Base-by-base conservation (phyloP, 2,797 vertebrate species). In the Loriculus beryllinus region DNA sequence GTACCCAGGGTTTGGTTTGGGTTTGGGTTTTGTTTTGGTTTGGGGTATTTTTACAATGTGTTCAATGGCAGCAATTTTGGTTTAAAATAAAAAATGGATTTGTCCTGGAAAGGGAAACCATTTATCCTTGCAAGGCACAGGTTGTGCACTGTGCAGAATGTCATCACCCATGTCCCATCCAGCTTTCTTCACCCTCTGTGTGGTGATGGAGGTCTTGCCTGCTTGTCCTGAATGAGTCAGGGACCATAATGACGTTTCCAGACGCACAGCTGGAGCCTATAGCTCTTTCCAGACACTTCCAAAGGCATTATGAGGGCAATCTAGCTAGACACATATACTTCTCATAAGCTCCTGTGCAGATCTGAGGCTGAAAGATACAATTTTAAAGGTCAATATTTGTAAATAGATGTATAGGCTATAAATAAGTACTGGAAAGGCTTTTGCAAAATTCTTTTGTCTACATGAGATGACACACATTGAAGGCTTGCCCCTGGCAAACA, bases 161-260 rank as follows among this genome's bases (percentile, higher is more conserved):
- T 93, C 87, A 90, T 90, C 42, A 3, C 49, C 67, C 20, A 3
- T 69, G 79, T 93, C 86, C 72, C 72, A 62, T 82, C 76, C 92
- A 78, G 76, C 63, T 94, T 93, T 89, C 85, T 78, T 86, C 87
- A 82, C 74, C 48, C 16, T 76, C 47, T 81, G 17, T 1, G 5
- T 63, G 82, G 76, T 47, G 72, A 60, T 40, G 28, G 52, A 91
- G 56, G 29, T 71, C 72, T 59, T 85, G 71, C 76, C 78, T 93
- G 26, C 72, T 93, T 54, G 45, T 16, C 14, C n/a, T 89, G 62
- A 77, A 72, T 90, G 87, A 94, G 74, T 75, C 87, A 90, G 76
- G 59, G 31, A 88, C 42, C 8, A 16, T 93, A 83, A 96, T 83
- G 85, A 96, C 45, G 9, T 88, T 96, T 91, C 72, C 94, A 94